phyloP scores from a whole-genome alignment of 2,888 invertebrate genomes.

The Notocelia uddmanniana region DNA sequence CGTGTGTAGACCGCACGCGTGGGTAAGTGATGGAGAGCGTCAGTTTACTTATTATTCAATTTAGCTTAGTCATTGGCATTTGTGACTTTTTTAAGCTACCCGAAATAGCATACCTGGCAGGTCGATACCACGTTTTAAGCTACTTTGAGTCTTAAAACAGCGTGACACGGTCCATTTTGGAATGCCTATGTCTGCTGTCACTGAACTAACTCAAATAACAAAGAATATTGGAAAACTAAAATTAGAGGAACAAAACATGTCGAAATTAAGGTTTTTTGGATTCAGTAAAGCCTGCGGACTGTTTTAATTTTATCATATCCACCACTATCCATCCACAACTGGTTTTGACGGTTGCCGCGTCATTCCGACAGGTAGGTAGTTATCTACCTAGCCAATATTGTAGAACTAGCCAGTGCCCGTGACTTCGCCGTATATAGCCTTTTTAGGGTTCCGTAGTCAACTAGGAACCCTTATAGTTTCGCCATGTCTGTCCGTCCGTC shows the following conservation, averaged over 20 bases:
- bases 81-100: conserved; percentile 17
- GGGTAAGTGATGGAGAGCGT: not conserved
- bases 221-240: conserved; percentile 44
- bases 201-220: conserved; percentile 38
- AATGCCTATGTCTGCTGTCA: conserved; percentile 17
- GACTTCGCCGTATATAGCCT: no score
- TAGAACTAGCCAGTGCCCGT: no score
- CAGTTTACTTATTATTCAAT: not conserved
- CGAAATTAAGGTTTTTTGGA: conserved; percentile 16
- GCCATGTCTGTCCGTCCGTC: no score
- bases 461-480: no score
- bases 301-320: not conserved
- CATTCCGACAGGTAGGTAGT: no score
- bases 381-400: no score
- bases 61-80: conserved; percentile 4
- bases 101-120: conserved; percentile 22
- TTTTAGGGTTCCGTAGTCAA: no score
- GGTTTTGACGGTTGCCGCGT: not conserved
- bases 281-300: not conserved
- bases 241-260: conserved; percentile 27
- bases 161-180: not conserved
- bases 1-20: no score
- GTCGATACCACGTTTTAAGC: conserved; percentile 10
- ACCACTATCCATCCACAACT: not conserved
- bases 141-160: conserved; percentile 3